Base-by-base conservation (phyloP, 1,140 invertebrate genomes). In the Euura lappo region DNA sequence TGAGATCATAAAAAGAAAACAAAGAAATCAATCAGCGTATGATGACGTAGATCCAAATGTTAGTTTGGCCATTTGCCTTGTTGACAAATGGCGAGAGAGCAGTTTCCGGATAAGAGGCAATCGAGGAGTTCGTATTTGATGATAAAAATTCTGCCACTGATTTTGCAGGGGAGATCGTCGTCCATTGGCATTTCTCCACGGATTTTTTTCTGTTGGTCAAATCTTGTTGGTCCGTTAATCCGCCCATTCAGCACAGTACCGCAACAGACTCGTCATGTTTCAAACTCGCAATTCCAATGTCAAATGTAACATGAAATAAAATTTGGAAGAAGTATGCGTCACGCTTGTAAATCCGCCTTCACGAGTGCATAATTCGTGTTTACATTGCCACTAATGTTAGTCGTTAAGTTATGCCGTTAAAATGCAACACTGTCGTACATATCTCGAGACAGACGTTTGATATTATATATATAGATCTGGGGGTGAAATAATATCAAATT, bases 311-410 rank as follows among this genome's bases (percentile, higher is more conserved):
- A 6, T 60, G 51, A 60, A 11, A 60, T 60, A 60, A 60, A 60
- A 60, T 60, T 60, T 60, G 6, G 28, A 60, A 60, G 51, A 60
- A 60, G 51, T 60, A 60, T n/a, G 51, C 51, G 51, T 60, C 51
- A 60, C 51, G 13, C 13, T 60, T 60, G 51, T 60, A 60, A 60
- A 60, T 60, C 51, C 51, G 13, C 51, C 51, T 60, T 60, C 51
- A 60, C 51, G 51, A 60, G 51, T 8, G 51, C 51, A 60, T 60
- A 60, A 60, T 60, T 60, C 4, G 51, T 60, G 51, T 60, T 60
- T 60, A 60, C 51, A 60, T 6, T 60, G 13, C 51, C 51, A n/a
- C 13, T 60, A 60, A 60, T n/a, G 51, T 60, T 60, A 6, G 51
- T 60, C 51, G 51, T 60, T 60, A 60, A 60, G 13, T 60, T 60